These are phyloP conservation scores for Lithosia quadra DNA, from an alignment of 2,888 invertebrate genomes.

Conservation along the genomic window DNA sequence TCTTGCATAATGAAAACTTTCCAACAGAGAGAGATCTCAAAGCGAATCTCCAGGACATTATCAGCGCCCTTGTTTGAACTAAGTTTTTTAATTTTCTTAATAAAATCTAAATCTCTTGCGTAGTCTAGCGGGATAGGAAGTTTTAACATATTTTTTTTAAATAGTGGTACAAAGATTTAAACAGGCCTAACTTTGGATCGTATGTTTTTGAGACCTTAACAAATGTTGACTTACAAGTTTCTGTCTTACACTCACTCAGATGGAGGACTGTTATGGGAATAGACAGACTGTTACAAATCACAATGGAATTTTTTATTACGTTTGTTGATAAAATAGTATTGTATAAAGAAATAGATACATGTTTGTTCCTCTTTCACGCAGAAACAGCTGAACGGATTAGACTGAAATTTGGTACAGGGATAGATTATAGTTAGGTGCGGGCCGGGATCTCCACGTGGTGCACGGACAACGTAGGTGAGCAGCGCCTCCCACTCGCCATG, in stretches of 20 bases:
- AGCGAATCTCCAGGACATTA: slow-evolving; percentile 53
- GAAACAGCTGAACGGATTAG: too few species aligned
- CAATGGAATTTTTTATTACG: slow-evolving; percentile 28
- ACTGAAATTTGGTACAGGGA: too few species aligned
- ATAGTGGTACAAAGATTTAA: slow-evolving; percentile 39
- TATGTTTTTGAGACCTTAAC: slow-evolving; percentile 38
- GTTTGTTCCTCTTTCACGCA: too few species aligned
- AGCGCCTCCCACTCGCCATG: too few species aligned
- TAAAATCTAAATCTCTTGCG: slow-evolving; percentile 65
- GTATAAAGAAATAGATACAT: too few species aligned
- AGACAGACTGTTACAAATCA: not conserved
- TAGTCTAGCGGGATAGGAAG: slow-evolving; percentile 65
- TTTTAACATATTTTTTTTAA: slow-evolving; percentile 63
- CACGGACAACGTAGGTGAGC: too few species aligned
- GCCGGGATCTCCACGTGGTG: too few species aligned
- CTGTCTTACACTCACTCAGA: slow-evolving; percentile 28
- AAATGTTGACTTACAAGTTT: slow-evolving; percentile 46
- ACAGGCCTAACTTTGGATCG: slow-evolving; percentile 33
- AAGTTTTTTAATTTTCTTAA: slow-evolving; percentile 77
- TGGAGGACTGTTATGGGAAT: slow-evolving; percentile 8
- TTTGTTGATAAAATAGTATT: too few species aligned
- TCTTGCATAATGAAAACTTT: slow-evolving; percentile 31
- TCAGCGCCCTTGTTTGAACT: slow-evolving; percentile 65
- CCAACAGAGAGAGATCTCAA: slow-evolving; percentile 37
- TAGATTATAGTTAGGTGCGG: too few species aligned